A percentile compares a stretch with the other conserved stretches of the same genome.
These are phyloP conservation scores for Oryzias dopingdopingensis DNA, from an alignment of 2,797 vertebrate species.

Conservation along the genomic window DNA sequence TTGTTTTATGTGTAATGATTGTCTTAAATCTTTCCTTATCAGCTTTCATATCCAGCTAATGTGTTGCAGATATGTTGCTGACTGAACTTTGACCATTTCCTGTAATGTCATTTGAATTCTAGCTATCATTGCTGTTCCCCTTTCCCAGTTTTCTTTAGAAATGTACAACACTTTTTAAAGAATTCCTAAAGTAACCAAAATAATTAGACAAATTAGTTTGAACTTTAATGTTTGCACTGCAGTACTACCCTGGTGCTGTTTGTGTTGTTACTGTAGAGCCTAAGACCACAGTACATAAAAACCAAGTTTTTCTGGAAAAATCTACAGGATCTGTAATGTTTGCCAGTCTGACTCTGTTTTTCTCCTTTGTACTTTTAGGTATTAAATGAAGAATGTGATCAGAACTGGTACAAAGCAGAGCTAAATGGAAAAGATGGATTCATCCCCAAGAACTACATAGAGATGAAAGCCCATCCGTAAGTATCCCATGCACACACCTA, in stretches of 20 bases:
- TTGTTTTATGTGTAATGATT: too few relatives aligned
- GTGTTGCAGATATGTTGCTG: background rate
- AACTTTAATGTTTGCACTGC: too few relatives aligned
- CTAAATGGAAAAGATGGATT: constrained; percentile 97
- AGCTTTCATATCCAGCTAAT: background rate
- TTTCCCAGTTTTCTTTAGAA: constrained; percentile 12
- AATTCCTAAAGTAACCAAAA: too few relatives aligned
- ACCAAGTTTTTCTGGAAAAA: too few relatives aligned
- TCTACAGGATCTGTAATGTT: constrained; percentile 2
- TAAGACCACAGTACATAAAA: too few relatives aligned
- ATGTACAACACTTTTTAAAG: background rate
- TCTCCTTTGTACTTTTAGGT: constrained; percentile 74
- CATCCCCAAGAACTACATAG: constrained; percentile 99
- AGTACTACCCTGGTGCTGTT: too few relatives aligned
- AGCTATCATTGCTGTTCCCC: background rate
- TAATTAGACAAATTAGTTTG: too few relatives aligned
- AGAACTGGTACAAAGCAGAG: constrained; percentile 99
- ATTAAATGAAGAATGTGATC: constrained; percentile 99
- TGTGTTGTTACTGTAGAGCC: too few relatives aligned
- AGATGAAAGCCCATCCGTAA: constrained; percentile 99
- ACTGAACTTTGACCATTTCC: background rate
- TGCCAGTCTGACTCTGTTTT: constrained; percentile 10
- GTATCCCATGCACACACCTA: constrained; percentile 57
- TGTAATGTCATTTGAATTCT: background rate
- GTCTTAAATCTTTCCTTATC: background rate